Evolutionary conservation across 2,113 vertebrate genomes (phyloP).

Genomic region (Nanger granti): DNA sequence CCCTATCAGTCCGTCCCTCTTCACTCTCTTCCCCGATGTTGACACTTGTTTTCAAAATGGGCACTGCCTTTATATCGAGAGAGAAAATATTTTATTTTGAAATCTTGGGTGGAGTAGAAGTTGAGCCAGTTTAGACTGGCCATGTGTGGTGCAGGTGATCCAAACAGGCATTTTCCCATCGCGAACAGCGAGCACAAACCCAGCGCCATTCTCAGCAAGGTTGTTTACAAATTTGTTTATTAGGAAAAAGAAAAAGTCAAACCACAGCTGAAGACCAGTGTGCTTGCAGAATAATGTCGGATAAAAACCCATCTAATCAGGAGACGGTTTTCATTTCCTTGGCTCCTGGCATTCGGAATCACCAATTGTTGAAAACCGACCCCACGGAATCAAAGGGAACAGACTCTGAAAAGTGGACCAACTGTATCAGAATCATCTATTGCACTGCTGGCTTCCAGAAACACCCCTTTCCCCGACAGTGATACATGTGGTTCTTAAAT

Average conservation of each 20-base stretch:
- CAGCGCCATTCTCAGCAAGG: constrained; percentile 35
- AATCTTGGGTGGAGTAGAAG: not conserved
- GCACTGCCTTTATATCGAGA: not conserved
- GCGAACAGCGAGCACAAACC: constrained; percentile 51
- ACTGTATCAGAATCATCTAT: constrained; percentile 33
- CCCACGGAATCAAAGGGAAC: constrained; percentile 53
- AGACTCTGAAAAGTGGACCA: constrained; percentile 60
- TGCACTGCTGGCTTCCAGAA: constrained; percentile 62
- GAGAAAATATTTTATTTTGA: rapidly evolving
- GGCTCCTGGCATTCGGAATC: constrained; percentile 50
- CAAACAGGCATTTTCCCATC: not conserved
- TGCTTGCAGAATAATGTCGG: constrained; percentile 63
- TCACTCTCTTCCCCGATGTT: not conserved
- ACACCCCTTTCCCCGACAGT: constrained; percentile 13
- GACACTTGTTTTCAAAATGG: not conserved
- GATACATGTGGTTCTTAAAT: constrained; percentile 48
- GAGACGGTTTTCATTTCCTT: constrained; percentile 30
- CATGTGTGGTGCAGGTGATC: constrained; percentile 43
- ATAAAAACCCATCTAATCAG: constrained; percentile 16
- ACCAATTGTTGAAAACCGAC: constrained; percentile 55
- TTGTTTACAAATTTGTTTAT: constrained; percentile 18
- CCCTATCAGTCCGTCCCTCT: not conserved
- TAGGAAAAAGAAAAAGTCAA: not conserved
- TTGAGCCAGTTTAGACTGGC: constrained; percentile 20
- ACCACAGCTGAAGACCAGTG: constrained; percentile 2